Evolutionary conservation across 2,797 vertebrate genomes (phyloP).

Genomic region (Melanogrammus aeglefinus): DNA sequence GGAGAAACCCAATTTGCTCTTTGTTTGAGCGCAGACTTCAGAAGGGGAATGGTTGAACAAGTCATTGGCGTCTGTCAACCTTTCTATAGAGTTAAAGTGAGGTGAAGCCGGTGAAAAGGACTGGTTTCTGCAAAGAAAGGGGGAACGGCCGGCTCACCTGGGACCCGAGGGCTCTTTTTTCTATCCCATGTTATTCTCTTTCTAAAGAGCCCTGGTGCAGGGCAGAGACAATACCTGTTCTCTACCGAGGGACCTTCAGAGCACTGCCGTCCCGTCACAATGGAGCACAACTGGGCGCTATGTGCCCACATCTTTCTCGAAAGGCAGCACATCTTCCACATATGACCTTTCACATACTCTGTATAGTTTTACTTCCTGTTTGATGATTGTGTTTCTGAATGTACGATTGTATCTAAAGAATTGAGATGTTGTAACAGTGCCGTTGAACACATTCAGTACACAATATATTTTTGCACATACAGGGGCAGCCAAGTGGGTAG

Average conservation of each 20-base stretch:
- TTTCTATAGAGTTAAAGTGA: background rate
- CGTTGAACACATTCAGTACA: no score
- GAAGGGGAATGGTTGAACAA: background rate
- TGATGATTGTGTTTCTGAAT: background rate
- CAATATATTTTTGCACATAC: background rate
- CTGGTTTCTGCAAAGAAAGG: background rate
- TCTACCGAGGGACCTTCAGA: background rate
- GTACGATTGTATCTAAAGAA: background rate
- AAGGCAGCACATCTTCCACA: background rate
- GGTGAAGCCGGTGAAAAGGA: background rate
- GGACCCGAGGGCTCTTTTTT: background rate
- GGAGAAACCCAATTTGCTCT: background rate
- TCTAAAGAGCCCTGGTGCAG: background rate
- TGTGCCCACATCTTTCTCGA: background rate
- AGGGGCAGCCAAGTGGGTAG: slow-evolving; percentile 2
- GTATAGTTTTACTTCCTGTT: background rate
- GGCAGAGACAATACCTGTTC: background rate
- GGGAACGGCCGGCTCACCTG: background rate
- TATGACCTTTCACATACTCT: background rate
- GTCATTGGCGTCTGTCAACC: background rate
- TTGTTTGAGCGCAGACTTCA: background rate
- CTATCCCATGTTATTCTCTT: background rate
- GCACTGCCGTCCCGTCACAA: background rate
- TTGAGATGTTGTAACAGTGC: background rate
- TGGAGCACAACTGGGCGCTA: no score